Evolutionary conservation across 1,140 invertebrate genomes (phyloP).

Genomic region (Microplitis demolitor): DNA sequence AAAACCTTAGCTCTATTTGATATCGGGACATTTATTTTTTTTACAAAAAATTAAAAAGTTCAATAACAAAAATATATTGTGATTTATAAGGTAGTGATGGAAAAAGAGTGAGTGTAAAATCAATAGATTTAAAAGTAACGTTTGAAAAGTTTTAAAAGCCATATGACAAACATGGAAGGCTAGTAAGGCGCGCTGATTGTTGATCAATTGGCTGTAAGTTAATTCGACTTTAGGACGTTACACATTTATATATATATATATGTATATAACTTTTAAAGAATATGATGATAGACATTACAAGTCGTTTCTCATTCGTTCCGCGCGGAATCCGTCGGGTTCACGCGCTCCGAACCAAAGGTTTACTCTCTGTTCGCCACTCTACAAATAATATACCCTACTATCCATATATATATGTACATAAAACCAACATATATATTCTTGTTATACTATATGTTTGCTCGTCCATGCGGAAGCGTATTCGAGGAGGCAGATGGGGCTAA

Average conservation of each 20-base stretch:
- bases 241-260: slow-evolving; percentile 31
- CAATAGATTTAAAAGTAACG: background rate
- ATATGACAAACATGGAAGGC: slow-evolving; percentile 54
- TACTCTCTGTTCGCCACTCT: background rate
- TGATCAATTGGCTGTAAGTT: slow-evolving; percentile 59
- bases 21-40: too few relatives aligned
- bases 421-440: background rate
- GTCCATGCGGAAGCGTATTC: slow-evolving; percentile 53
- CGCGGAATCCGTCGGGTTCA: slow-evolving; percentile 2
- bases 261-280: background rate
- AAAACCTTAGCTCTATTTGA: too few relatives aligned
- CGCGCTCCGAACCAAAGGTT: background rate
- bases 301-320: background rate
- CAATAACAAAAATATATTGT: background rate
- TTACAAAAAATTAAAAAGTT: too few relatives aligned
- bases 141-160: background rate
- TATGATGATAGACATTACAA: background rate
- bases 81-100: background rate
- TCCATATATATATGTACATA: background rate
- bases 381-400: background rate
- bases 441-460: slow-evolving; percentile 24
- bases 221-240: slow-evolving; percentile 50
- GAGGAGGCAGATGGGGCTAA: slow-evolving; percentile 58
- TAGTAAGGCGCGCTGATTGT: slow-evolving; percentile 56
- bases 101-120: background rate